phyloP scores from a whole-genome alignment of 1,140 invertebrate species.

The Druon quercuslanigerum region DNA sequence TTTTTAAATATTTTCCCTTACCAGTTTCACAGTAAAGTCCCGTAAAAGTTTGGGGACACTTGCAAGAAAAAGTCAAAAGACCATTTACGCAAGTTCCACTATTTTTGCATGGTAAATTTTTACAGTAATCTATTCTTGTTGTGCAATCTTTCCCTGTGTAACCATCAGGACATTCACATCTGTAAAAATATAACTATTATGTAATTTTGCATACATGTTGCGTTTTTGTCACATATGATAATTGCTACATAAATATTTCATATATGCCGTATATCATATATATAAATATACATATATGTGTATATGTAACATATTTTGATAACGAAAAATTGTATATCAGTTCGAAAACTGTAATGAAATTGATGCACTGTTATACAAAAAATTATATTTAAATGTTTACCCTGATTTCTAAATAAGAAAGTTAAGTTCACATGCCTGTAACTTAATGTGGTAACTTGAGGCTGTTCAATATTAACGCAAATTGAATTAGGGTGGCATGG shows the following conservation, averaged over 20 bases:
- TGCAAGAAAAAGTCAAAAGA: constrained; percentile 64
- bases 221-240: too few relatives aligned
- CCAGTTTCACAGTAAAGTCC: constrained; percentile 71
- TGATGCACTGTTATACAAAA: too few relatives aligned
- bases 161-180: constrained; percentile 77
- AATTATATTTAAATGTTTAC: too few relatives aligned
- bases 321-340: too few relatives aligned
- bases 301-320: too few relatives aligned
- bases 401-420: not conserved
- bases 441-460: constrained; percentile 64
- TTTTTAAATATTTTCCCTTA: constrained; percentile 39
- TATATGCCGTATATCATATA: too few relatives aligned
- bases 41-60: constrained; percentile 65
- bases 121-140: constrained; percentile 77
- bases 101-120: constrained; percentile 74
- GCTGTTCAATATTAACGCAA: constrained; percentile 73
- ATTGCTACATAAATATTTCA: too few relatives aligned
- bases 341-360: too few relatives aligned
- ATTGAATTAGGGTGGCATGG: constrained; percentile 75
- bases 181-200: constrained; percentile 44
- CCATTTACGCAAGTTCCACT: constrained; percentile 75
- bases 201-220: too few relatives aligned
- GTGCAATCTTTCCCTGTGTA: constrained; percentile 72
- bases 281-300: too few relatives aligned
- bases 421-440: constrained; percentile 59